These are phyloP conservation scores for Plemyria rubiginata DNA, from an alignment of 2,888 invertebrate species.

Conservation along the genomic window DNA sequence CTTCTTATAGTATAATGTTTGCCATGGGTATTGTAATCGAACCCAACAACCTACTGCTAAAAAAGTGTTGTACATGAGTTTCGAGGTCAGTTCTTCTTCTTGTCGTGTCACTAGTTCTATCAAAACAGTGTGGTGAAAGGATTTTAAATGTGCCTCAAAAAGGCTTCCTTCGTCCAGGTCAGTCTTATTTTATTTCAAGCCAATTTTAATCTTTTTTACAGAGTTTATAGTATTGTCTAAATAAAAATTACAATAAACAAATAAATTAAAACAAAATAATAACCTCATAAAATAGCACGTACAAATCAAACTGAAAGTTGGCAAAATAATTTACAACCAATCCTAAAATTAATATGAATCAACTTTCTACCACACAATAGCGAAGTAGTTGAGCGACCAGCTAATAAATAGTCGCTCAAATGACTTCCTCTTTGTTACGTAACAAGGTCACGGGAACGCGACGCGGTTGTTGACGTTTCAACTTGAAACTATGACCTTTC, in stretches of 20 bases:
- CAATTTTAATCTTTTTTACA: background rate
- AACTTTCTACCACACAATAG: constrained; percentile 25
- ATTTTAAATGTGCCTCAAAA: no score
- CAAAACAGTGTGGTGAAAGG: no score
- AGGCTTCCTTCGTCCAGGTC: no score
- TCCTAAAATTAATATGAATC: constrained; percentile 13
- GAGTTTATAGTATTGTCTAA: background rate
- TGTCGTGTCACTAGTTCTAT: no score
- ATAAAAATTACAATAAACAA: background rate
- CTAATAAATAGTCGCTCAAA: constrained; percentile 20
- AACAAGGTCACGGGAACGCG: constrained; percentile 27
- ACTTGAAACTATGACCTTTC: constrained; percentile 31
- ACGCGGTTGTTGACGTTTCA: constrained; percentile 29
- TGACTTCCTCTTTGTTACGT: constrained; percentile 22
- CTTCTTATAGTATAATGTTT: no score
- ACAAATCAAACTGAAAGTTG: constrained; percentile 17
- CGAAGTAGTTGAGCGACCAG: constrained; percentile 1
- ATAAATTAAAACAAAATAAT: background rate
- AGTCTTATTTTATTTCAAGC: no score
- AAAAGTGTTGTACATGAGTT: no score
- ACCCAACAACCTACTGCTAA: no score
- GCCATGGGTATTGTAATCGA: no score
- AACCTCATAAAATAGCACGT: background rate
- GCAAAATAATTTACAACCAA: constrained; percentile 11
- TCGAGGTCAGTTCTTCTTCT: no score